phyloP scores from a whole-genome alignment of 2,113 vertebrate genomes.

The Rousettus leschenaultii region DNA sequence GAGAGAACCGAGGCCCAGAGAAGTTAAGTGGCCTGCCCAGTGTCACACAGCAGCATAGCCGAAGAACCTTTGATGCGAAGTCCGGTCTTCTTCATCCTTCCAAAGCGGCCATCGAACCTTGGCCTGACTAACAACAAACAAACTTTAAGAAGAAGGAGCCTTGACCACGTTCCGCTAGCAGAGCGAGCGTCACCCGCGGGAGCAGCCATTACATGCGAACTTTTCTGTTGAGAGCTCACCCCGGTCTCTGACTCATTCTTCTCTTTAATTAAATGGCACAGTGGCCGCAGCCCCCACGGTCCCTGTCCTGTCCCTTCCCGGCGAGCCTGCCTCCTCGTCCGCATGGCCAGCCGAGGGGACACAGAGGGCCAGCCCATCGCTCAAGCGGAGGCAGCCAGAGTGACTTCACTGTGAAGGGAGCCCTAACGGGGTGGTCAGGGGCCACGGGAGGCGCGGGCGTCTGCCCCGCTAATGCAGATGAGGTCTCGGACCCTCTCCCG shows the following conservation, averaged over 20 bases:
- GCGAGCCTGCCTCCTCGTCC: not conserved
- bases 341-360: not conserved
- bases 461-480: conserved; percentile 55
- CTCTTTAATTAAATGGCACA: not conserved
- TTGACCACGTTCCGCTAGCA: not conserved
- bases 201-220: conserved; percentile 24
- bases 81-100: not conserved
- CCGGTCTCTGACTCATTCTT: not conserved
- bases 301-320: not conserved
- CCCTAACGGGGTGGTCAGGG: not conserved
- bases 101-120: not conserved
- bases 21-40: not conserved
- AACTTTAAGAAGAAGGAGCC: not conserved
- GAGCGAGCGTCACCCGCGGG: not conserved
- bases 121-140: not conserved
- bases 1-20: conserved; percentile 39
- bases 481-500: conserved; percentile 63
- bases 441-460: not conserved
- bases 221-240: not conserved
- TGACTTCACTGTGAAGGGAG: conserved; percentile 37
- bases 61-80: not conserved
- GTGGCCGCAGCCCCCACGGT: accelerated
- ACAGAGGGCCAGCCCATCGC: not conserved
- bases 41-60: not conserved
- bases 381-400: conserved; percentile 11